phyloP scores from a whole-genome alignment of 2,888 invertebrate genomes.

The Leucophora obtusa region DNA sequence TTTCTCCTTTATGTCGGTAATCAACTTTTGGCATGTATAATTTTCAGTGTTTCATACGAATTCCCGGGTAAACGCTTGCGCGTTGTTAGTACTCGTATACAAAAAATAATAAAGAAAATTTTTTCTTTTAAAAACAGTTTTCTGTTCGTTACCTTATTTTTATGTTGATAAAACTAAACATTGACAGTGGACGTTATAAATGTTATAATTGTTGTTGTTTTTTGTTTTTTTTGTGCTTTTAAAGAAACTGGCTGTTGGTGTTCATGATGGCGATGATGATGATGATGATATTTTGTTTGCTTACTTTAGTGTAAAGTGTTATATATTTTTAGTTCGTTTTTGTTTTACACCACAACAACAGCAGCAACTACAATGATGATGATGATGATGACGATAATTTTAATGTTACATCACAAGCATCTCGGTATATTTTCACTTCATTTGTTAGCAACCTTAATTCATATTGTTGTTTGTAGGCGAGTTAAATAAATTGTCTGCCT shows the following conservation, averaged over 20 bases:
- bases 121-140: neutral
- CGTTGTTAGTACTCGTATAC: conserved; percentile 68
- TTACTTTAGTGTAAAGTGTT: conserved; percentile 11
- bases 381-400: conserved; percentile 5
- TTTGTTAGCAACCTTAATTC: conserved; percentile 2
- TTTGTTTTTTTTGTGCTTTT: neutral
- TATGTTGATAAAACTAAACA: conserved; percentile 10
- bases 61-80: conserved; percentile 79
- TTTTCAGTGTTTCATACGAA: conserved; percentile 67
- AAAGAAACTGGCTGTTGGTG: conserved; percentile 10
- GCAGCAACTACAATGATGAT: neutral
- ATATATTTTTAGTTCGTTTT: neutral
- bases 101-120: conserved; percentile 14
- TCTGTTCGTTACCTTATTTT: conserved; percentile 23
- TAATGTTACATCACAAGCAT: conserved; percentile 20
- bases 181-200: conserved; percentile 34
- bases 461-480: neutral
- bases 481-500: neutral
- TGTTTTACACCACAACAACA: neutral
- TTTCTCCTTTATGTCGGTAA: neutral
- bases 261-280: neutral
- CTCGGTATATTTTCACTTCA: neutral
- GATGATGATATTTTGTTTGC: conserved; percentile 34
- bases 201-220: conserved; percentile 25
- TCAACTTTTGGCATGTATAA: conserved; percentile 23